Conservation (phyloP, 2,888 invertebrate species). For the Uloborus plumipes region DNA sequence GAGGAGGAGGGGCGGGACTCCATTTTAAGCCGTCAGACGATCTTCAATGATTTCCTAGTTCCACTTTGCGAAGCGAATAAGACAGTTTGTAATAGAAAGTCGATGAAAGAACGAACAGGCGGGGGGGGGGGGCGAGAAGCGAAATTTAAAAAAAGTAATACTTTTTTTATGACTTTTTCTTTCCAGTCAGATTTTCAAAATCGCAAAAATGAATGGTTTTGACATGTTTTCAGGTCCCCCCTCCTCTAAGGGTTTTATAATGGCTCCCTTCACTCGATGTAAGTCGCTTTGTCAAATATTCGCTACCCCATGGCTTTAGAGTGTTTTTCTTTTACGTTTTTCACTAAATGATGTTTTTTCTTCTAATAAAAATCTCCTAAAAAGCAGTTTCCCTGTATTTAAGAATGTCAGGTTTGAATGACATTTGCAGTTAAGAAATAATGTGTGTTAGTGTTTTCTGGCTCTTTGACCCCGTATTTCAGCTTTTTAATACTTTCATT, state of each 20-base stretch:
- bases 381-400: not conserved
- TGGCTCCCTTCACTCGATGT: constrained; percentile 10
- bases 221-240: constrained; percentile 34
- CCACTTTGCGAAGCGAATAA: constrained; percentile 1
- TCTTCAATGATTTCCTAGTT: constrained; percentile 28
- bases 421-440: no score
- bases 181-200: constrained; percentile 33
- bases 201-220: constrained; percentile 47
- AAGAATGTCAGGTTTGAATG: no score
- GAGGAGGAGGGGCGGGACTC: no score
- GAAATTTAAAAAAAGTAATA: constrained; percentile 21
- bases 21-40: constrained; percentile 24
- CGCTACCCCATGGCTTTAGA: not conserved
- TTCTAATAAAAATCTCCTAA: constrained; percentile 10
- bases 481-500: no score
- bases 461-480: no score
- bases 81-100: constrained; percentile 45
- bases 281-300: constrained; percentile 24
- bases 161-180: constrained; percentile 5
- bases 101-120: constrained; percentile 21
- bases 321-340: not conserved
- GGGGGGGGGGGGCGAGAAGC: not conserved
- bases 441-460: no score
- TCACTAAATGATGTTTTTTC: constrained; percentile 1
- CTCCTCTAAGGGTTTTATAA: constrained; percentile 37